Base-by-base conservation (phyloP, 2,113 vertebrate species). In the Syngnathus typhle region DNA sequence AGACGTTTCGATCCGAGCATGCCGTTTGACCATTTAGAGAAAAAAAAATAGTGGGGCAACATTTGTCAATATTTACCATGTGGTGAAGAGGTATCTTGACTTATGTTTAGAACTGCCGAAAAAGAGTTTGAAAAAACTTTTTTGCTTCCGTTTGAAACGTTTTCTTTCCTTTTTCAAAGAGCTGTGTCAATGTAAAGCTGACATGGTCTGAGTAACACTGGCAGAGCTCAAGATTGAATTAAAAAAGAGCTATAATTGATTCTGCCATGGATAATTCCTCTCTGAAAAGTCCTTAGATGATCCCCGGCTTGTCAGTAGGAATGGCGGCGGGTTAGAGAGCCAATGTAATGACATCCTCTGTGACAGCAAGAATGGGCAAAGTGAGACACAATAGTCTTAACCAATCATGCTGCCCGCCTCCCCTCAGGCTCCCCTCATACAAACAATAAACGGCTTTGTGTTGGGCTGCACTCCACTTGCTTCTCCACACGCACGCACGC, bases 351-450 rank as follows among this genome's bases (percentile, higher is more conserved):
- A 86, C 88, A 88, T 88, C 85, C 82, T 81, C 80, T 70, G 82
- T 82, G 83, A 83, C 79, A 74, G 67, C 71, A 67, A 83, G 75
- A 88, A 84, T 79, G 82, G 82, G 65, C 80, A 84, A 85, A 87
- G 86, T 83, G 81, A 88, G 85, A 88, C 85, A 87, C 85, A 89
- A 90, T 88, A 75, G 84, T 86, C 82, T 90, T 88, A 90, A 89
- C 89, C 85, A 89, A 90, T 89, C 84, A 87, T 75, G 78, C 84
- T 61, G 76, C 70, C 82, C 66, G 62, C 81, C 79, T 84, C 77
- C 83, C 86, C 74, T 79, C 82, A 87, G 84, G 83, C 83, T 32
- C 87, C 80, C 82, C 79, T 84, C 60, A 39, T 69, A 68, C 68
- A 72, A 87, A 89, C 88, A 90, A 89, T 88, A 82, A 62, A 82